Conservation (phyloP, 2,797 vertebrate genomes). For the Tokudaia tokunoshimensis region DNA sequence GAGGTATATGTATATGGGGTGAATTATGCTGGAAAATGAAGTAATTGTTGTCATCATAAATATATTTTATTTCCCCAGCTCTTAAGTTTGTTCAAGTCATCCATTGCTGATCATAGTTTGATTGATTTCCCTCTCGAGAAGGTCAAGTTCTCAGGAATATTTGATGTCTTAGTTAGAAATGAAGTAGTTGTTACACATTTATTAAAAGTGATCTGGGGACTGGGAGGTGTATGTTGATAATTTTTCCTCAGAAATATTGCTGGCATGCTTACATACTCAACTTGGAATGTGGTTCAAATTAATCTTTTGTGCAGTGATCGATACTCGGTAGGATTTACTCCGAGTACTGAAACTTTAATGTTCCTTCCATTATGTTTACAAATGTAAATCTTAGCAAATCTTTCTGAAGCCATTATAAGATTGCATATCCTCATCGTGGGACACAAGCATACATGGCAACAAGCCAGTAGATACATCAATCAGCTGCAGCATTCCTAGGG, state of each 20-base stretch:
- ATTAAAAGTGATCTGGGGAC: slow-evolving; percentile 64
- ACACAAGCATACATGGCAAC: neutral
- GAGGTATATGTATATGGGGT: neutral
- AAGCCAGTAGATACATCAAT: neutral
- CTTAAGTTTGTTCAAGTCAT: slow-evolving; percentile 41
- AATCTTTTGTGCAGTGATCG: slow-evolving; percentile 45
- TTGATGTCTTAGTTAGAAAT: slow-evolving; percentile 66
- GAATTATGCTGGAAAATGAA: slow-evolving; percentile 49
- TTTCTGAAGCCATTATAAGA: neutral
- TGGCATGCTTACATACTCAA: slow-evolving; percentile 32
- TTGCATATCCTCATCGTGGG: neutral
- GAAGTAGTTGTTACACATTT: slow-evolving; percentile 52
- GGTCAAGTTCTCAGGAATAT: slow-evolving; percentile 58
- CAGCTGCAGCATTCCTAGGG: neutral
- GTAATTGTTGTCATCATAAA: neutral
- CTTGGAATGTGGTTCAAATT: slow-evolving; percentile 59
- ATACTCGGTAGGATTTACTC: slow-evolving; percentile 24
- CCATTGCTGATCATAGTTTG: slow-evolving; percentile 42
- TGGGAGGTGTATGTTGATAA: neutral
- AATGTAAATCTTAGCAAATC: slow-evolving; percentile 27
- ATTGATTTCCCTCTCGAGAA: slow-evolving; percentile 67
- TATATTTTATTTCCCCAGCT: slow-evolving; percentile 52
- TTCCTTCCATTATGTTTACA: slow-evolving; percentile 31
- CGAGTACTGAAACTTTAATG: neutral
- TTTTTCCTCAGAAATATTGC: slow-evolving; percentile 56